These are phyloP conservation scores for Antechinus flavipes DNA, from an alignment of 2,113 vertebrate species.

Conservation along the genomic window DNA sequence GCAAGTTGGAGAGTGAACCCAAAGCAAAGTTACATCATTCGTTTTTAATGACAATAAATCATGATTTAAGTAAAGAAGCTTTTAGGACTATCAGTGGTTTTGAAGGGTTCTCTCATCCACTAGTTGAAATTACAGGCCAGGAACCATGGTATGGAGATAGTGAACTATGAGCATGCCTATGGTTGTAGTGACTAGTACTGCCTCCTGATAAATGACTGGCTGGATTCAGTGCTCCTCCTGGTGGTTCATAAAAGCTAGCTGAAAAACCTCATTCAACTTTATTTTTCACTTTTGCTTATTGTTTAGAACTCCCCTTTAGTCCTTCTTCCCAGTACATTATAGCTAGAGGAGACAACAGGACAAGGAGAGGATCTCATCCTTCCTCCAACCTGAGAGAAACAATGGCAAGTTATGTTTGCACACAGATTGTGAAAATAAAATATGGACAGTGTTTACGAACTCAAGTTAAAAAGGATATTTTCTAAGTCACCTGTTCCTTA, in stretches of 20 bases:
- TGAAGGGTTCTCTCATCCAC: background rate
- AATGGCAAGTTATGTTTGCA: background rate
- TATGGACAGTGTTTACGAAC: background rate
- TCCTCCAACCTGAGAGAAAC: background rate
- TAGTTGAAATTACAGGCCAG: background rate
- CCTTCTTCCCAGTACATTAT: background rate
- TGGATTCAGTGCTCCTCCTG: background rate
- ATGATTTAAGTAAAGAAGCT: background rate
- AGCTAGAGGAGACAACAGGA: background rate
- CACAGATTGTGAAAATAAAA: background rate
- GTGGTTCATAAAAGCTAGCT: background rate
- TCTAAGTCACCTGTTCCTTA: background rate
- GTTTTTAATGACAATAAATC: background rate
- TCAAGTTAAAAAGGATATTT: background rate
- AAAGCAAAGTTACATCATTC: background rate
- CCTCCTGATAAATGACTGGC: background rate
- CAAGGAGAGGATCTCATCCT: background rate
- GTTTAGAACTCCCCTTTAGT: background rate
- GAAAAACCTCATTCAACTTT: background rate
- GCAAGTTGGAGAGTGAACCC: background rate
- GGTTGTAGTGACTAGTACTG: background rate
- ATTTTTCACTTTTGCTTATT: background rate
- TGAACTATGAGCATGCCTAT: background rate
- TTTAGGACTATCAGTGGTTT: background rate
- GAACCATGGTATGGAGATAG: background rate